A percentile compares a stretch with the other conserved stretches of the same genome.
Conservation (phyloP, 2,888 invertebrate species). For the Plebejus anna region DNA sequence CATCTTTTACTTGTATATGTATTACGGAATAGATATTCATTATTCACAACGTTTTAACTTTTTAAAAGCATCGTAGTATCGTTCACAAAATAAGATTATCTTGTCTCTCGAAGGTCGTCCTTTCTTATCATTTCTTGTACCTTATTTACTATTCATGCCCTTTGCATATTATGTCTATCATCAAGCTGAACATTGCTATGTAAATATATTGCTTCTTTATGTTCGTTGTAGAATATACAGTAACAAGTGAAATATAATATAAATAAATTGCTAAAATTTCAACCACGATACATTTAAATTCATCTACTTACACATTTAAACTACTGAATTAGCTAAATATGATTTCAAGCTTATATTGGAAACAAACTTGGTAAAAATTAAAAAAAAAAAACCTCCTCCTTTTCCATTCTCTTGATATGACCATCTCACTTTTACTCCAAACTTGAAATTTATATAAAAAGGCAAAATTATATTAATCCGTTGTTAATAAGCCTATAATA, state of each 20-base stretch:
- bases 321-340: constrained; percentile 55
- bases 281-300: constrained; percentile 32
- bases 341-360: constrained; percentile 33
- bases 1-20: background rate
- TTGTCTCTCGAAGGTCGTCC: background rate
- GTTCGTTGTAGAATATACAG: constrained; percentile 74
- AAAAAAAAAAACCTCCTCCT: background rate
- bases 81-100: background rate
- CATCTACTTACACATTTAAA: constrained; percentile 33
- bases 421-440: background rate
- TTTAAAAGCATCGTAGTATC: background rate
- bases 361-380: background rate
- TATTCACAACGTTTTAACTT: too few relatives aligned
- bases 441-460: background rate
- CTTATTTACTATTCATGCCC: background rate
- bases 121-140: background rate
- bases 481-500: constrained; percentile 38
- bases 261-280: constrained; percentile 33
- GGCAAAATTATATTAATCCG: background rate
- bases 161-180: background rate
- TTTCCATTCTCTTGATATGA: constrained; percentile 25
- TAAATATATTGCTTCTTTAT: constrained; percentile 30
- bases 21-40: too few relatives aligned
- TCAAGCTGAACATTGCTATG: constrained; percentile 13
- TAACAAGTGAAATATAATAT: constrained; percentile 59